These are phyloP conservation scores for Otolemur garnettii DNA, from an alignment of 2,113 vertebrate species.

Conservation along the genomic window DNA sequence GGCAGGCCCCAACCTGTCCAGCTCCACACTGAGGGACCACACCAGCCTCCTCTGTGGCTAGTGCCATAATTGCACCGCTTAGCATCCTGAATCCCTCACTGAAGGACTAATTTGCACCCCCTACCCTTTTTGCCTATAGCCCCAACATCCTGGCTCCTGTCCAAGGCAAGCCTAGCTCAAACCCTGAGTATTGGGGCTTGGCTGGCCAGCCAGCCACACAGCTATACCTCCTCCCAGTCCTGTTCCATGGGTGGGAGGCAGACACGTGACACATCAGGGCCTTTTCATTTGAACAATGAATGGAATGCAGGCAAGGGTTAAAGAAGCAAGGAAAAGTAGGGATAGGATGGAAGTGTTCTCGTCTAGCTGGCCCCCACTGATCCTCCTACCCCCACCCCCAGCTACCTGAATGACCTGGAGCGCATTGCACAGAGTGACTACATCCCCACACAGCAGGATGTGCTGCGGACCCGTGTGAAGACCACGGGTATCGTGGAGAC, in stretches of 20 bases:
- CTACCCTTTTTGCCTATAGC: not conserved
- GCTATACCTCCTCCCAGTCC: constrained; percentile 64
- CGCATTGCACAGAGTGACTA: constrained; percentile 91
- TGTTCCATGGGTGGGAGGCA: constrained; percentile 11
- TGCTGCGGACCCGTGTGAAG: constrained; percentile 97
- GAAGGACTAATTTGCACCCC: not conserved
- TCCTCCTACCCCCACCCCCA: constrained; percentile 43
- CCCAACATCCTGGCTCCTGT: not conserved
- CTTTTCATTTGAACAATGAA: not conserved
- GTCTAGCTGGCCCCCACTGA: constrained; percentile 89
- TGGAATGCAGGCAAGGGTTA: not conserved
- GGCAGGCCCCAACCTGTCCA: constrained; percentile 50
- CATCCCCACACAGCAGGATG: constrained; percentile 98
- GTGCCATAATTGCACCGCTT: not conserved
- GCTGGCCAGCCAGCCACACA: constrained; percentile 76
- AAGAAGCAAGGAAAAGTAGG: not conserved
- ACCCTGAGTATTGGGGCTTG: constrained; percentile 68
- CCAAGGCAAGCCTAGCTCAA: constrained; percentile 32
- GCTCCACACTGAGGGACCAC: not conserved
- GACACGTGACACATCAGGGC: not conserved
- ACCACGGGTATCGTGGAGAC: constrained; percentile 99
- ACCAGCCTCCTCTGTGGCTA: not conserved
- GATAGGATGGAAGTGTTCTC: not conserved
- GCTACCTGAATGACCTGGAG: constrained; percentile 84
- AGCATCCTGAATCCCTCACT: constrained; percentile 8